Evolutionary conservation across 2,888 invertebrate genomes (phyloP).

Genomic region (Drosophila bunnanda): DNA sequence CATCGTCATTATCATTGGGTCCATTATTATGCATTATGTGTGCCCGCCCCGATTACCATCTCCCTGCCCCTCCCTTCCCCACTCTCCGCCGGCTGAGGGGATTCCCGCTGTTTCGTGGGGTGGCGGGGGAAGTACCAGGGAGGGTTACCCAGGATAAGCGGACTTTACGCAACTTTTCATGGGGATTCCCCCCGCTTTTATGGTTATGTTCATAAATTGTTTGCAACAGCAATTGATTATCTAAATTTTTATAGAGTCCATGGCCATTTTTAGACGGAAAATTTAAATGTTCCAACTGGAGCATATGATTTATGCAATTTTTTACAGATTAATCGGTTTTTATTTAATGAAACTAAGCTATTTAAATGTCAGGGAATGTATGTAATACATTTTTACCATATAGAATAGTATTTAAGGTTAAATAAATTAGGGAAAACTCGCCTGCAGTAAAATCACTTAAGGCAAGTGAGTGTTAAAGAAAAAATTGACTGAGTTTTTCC

Average conservation of each 20-base stretch:
- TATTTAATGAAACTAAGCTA: background rate
- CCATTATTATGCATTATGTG: constrained; percentile 59
- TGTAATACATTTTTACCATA: background rate
- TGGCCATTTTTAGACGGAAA: background rate
- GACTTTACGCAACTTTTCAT: constrained; percentile 20
- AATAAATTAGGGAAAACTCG: background rate
- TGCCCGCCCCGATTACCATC: constrained; percentile 55
- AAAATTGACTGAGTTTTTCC: background rate
- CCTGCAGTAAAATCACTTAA: background rate
- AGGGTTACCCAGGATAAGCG: constrained; percentile 20
- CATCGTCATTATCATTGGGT: constrained; percentile 44
- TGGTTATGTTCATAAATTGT: constrained; percentile 12
- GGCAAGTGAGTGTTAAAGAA: background rate
- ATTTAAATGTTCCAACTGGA: background rate
- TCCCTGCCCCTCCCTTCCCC: constrained; percentile 15
- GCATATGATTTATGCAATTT: background rate
- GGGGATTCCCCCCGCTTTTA: constrained; percentile 5
- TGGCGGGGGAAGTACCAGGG: background rate
- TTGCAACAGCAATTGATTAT: constrained; percentile 19
- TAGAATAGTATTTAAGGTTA: background rate
- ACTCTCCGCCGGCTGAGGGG: background rate
- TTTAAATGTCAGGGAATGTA: background rate
- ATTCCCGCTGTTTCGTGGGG: constrained; percentile 5
- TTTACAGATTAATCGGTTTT: background rate
- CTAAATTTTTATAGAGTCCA: background rate